Evolutionary conservation across 2,113 vertebrate species (phyloP), one percentile per base, ranked within the genome.

Genomic region (Panthera uncia): DNA sequence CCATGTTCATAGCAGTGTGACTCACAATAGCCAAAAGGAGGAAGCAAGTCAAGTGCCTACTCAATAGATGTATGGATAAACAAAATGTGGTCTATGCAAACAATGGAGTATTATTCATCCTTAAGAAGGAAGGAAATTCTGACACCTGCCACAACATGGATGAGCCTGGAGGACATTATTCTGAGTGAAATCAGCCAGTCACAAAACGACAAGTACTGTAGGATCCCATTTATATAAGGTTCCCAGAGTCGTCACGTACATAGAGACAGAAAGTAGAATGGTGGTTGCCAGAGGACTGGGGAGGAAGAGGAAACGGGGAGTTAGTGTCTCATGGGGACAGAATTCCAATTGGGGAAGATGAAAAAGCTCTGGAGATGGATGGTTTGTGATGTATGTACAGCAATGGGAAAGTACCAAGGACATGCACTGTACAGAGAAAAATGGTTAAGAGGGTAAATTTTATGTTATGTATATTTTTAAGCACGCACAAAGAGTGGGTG

Each of bases 141-240:
- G 33, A 71, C 33, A 23, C 9, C 0, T 16, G 9, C 21, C 55
- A 9, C 7, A 25, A 18, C 0, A 0, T 7, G 63, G 19, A 18
- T 36, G 90, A 38, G 25, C 27, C 50, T 9, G 7, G 23, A 92
- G 21, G 27, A 65, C 45, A 1, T 33, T 31, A 4, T 63, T 61
- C 65, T 38, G 31, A 36, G 16, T 29, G 61, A 85, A 63, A 48
- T 85, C 6, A 87, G n/a, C 57, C 87, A 76, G 45, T 55, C 79
- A 25, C 52, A 63, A 15, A 63, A 63, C 14, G 73, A 76, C 12
- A 45, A 9, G 11, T 41, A 41, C 33, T 7, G 0, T 10, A 0
- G 52, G 38, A 15, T 21, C 87, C 21, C 36, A 13, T 19, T 61
- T 15, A 0, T n/a, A 25, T 27, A 21, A 36, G 71, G n/a, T 16